Percentiles rank a stretch among this genome's conserved stretches.
Evolutionary conservation across 2,888 invertebrate species (phyloP).

Genomic region (Drosophila borealis): DNA sequence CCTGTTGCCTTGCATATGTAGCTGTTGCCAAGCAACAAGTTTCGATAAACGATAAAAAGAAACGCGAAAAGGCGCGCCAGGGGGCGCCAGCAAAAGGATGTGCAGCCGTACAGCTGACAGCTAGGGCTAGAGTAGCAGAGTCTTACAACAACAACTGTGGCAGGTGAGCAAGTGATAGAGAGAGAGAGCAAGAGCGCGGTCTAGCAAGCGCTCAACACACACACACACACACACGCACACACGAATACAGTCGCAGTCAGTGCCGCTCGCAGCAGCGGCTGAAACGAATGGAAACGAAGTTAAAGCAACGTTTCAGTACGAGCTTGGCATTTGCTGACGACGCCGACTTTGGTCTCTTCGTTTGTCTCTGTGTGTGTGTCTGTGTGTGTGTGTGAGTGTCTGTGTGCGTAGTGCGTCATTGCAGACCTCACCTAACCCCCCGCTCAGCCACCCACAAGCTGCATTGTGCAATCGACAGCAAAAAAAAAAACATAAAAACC

Average conservation of each 20-base stretch:
- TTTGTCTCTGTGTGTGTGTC: slow-evolving; percentile 17
- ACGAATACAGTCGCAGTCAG: background rate
- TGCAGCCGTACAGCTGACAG: slow-evolving; percentile 24
- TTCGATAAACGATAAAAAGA: slow-evolving; percentile 43
- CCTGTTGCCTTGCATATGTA: slow-evolving; percentile 50
- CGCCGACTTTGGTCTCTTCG: slow-evolving; percentile 40
- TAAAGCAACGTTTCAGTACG: slow-evolving; percentile 72
- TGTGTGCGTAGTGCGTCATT: slow-evolving; percentile 41
- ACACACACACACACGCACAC: slow-evolving; percentile 21
- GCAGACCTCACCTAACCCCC: background rate
- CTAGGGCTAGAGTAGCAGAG: slow-evolving; percentile 41
- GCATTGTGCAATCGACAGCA: slow-evolving; percentile 50
- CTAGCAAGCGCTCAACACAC: slow-evolving; percentile 21
- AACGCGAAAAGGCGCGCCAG: slow-evolving; percentile 15
- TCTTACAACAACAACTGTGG: slow-evolving; percentile 31
- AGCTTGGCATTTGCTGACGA: slow-evolving; percentile 81
- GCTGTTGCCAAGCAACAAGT: slow-evolving; percentile 60
- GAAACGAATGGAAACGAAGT: slow-evolving; percentile 76
- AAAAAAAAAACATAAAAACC: background rate
- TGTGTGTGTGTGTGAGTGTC: slow-evolving; percentile 19
- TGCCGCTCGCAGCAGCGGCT: slow-evolving; percentile 22
- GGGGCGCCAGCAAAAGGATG: slow-evolving; percentile 48
- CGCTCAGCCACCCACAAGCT: slow-evolving; percentile 8
- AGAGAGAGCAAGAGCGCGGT: slow-evolving; percentile 20
- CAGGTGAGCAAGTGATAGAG: slow-evolving; percentile 12